These are phyloP conservation scores for Platycheirus rosarum DNA, from an alignment of 2,888 invertebrate genomes.

Conservation along the genomic window DNA sequence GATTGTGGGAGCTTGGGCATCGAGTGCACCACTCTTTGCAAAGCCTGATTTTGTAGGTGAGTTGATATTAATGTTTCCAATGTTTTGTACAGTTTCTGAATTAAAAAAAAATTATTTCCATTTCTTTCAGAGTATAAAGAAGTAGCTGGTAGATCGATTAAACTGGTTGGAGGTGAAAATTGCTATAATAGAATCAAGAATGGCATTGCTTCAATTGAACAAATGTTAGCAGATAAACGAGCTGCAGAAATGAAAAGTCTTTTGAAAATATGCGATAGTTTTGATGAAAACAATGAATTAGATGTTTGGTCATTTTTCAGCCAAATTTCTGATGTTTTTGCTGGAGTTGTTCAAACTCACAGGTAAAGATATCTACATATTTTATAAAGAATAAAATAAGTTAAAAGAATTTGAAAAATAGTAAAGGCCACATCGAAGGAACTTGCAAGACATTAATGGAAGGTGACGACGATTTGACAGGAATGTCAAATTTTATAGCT, in stretches of 20 bases:
- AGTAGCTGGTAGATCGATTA: constrained; percentile 80
- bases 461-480: constrained; percentile 77
- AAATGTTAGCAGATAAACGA: constrained; percentile 77
- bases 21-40: constrained; percentile 87
- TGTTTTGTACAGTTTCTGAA: no score
- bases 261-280: constrained; percentile 79
- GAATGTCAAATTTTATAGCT: constrained; percentile 76
- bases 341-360: constrained; percentile 80
- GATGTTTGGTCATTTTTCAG: constrained; percentile 80
- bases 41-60: constrained; percentile 85
- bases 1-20: constrained; percentile 85
- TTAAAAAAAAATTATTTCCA: no score
- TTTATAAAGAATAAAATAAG: not conserved
- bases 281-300: constrained; percentile 78
- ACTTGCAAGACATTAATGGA: constrained; percentile 77
- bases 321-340: constrained; percentile 79
- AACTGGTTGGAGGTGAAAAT: constrained; percentile 78
- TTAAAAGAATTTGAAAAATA: constrained; percentile 36
- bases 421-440: constrained; percentile 77
- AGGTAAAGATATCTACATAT: constrained; percentile 75
- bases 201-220: constrained; percentile 79
- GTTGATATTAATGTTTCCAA: no score
- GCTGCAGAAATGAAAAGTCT: constrained; percentile 77
- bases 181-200: constrained; percentile 80
- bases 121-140: constrained; percentile 80